phyloP scores from a whole-genome alignment of 2,888 invertebrate species.

The Gonocerus acuteangulatus region DNA sequence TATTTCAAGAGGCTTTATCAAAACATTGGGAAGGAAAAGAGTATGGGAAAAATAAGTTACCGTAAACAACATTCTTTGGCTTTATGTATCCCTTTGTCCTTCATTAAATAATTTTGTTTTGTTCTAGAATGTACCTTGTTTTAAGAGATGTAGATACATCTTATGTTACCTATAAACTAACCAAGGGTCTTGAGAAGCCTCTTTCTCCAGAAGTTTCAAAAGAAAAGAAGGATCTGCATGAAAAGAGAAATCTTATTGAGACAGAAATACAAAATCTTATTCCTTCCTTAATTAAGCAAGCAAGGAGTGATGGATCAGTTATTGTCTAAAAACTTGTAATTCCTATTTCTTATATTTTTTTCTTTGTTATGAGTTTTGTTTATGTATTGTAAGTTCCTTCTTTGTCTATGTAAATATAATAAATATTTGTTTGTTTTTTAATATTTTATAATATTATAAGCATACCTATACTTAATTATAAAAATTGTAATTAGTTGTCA shows the following conservation, averaged over 20 bases:
- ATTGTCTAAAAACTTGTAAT: too few species aligned
- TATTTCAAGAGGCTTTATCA: background rate
- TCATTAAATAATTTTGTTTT: background rate
- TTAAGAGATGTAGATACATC: slow-evolving; percentile 11
- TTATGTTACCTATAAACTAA: slow-evolving; percentile 12
- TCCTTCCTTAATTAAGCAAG: slow-evolving; percentile 8
- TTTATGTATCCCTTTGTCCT: background rate
- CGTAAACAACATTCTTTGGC: too few species aligned
- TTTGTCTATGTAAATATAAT: too few species aligned
- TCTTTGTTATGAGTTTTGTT: background rate
- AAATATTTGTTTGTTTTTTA: too few species aligned
- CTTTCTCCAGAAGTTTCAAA: slow-evolving; percentile 10
- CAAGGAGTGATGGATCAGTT: background rate
- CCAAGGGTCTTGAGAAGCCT: slow-evolving; percentile 9
- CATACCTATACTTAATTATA: too few species aligned
- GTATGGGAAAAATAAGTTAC: background rate
- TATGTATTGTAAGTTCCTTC: too few species aligned
- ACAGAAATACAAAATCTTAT: slow-evolving; percentile 10
- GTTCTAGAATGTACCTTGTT: slow-evolving; percentile 8
- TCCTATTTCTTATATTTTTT: background rate
- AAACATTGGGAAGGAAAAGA: slow-evolving; percentile 5
- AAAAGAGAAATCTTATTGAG: slow-evolving; percentile 4
- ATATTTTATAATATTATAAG: too few species aligned
- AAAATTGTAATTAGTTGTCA: too few species aligned
- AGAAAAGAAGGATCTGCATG: slow-evolving; percentile 3